Evolutionary conservation across 2,888 invertebrate genomes (phyloP), one percentile per base, ranked within the genome.

Genomic region (Harpagoxenus sublaevis): DNA sequence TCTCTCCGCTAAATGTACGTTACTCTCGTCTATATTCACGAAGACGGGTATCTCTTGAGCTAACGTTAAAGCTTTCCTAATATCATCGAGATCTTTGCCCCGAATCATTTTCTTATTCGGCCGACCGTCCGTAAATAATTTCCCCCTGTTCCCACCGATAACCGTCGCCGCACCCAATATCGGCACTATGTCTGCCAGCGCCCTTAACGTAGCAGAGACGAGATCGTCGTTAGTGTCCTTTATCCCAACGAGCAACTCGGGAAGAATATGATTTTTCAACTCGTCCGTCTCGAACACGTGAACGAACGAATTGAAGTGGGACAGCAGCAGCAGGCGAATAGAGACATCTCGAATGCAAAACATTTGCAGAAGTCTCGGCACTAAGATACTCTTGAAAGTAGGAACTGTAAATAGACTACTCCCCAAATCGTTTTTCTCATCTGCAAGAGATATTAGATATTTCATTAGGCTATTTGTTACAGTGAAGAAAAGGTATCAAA

Each of bases 161-260:
- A 99, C 98, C 31, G 97, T 96, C n/a, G 97, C 96, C 18, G 98
- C 97, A 18, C 99, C 99, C 75, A 98, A 95, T 87, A 98, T 96
- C 1, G 98, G 98, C 39, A 99, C 97, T 83, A 99, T 95, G 92
- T 98, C 97, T 83, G 98, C 98, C 84, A 99, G 95, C 77, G 98
- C 97, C 83, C 97, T 96, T 71, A 99, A 95, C 15, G 98, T 98
- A 84, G 97, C 97, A 42, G 97, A 96, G 0, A 99, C 99, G 86
- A 99, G 95, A 79, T 96, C 96, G 94, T 99, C 98, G 95, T 98
- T 97, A 1, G 97, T 97, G 93, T 99, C 99, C 94, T 98, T 97
- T 89, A 99, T 97, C 4, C 98, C 99, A 53, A 98, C 96, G 57
- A 98, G 96, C 75, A 99, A 95, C 97, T 98, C 98, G n/a, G 98